Evolutionary conservation across 2,113 vertebrate species (phyloP), one percentile per base, ranked within the genome.

Genomic region (Mungos mungo): DNA sequence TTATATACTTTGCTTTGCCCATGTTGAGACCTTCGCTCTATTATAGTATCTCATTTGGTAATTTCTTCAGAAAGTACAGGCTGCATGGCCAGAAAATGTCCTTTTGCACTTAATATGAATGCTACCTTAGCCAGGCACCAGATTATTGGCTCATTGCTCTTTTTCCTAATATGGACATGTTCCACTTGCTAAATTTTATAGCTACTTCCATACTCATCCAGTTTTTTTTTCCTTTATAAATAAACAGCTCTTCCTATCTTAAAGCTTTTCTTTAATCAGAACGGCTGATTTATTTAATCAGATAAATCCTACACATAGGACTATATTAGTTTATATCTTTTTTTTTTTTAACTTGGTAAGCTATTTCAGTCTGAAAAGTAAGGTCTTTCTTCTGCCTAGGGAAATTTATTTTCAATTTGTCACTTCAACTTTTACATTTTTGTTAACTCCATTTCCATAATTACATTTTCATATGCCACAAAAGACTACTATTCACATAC

Each of bases 371-470:
- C 68, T 88, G 50, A 84, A 92, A 77, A 50, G 29, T 69, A 45
- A 63, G 31, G 35, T 71, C 52, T 92, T 71, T 86, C 54, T 45
- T 93, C 47, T n/a, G 41, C 25, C 82, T 12, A 60, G 27, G n/a
- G 13, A 88, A 88, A 29, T 76, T 92, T 77, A 77, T 68, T 92
- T 76, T 77, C 83, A 74, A 91, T 77, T 94, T 71, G 31, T 79
- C 7, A 38, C 79, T 76, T 54, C 35, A 76, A 71, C 52, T 77
- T 76, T 88, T 47, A 93, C 21, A 88, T 57, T 95, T 68, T 77
- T 57, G 38, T 65, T 65, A 89, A 74, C 27, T 45, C 77, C 11
- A 50, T n/a, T 83, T 72, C 90, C 52, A 45, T 45, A 83, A 69
- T 23, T 63, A 66, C 41, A 88, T 68, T 87, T 74, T 82, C 21